Percentiles rank a stretch among this genome's conserved stretches.
These are phyloP conservation scores for Myopa testacea DNA, from an alignment of 2,888 invertebrate genomes.

Conservation along the genomic window DNA sequence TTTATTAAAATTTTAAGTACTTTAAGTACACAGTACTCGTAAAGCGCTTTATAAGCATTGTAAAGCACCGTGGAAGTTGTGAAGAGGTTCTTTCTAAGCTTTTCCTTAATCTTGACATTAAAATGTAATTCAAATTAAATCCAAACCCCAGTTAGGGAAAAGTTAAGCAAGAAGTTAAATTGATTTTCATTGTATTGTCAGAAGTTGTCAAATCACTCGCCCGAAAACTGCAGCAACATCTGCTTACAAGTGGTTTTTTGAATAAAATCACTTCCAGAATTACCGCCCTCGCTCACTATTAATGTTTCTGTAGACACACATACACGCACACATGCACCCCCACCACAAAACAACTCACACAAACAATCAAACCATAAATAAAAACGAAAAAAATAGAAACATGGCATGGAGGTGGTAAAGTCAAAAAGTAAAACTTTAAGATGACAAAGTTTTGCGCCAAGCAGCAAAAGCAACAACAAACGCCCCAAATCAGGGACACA, in stretches of 20 bases:
- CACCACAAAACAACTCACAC: neutral
- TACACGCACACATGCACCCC: neutral
- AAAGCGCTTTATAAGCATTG: no score
- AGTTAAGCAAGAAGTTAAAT: slow-evolving; percentile 50
- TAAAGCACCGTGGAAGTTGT: no score
- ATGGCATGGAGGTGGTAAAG: neutral
- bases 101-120: no score
- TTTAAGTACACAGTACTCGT: no score
- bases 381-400: neutral
- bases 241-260: slow-evolving; percentile 39
- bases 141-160: neutral
- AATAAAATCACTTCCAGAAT: slow-evolving; percentile 32
- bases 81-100: no score
- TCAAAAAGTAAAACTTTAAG: slow-evolving; percentile 37
- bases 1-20: no score
- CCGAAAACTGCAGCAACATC: slow-evolving; percentile 27
- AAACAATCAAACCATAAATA: slow-evolving; percentile 23
- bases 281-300: slow-evolving; percentile 1
- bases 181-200: slow-evolving; percentile 48
- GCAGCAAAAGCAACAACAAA: neutral
- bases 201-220: slow-evolving; percentile 22
- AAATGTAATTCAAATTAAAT: neutral
- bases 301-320: neutral
- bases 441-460: slow-evolving; percentile 27
- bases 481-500: neutral